These are phyloP conservation scores for Anarsia innoxiella DNA, from an alignment of 2,888 invertebrate genomes.

Conservation along the genomic window DNA sequence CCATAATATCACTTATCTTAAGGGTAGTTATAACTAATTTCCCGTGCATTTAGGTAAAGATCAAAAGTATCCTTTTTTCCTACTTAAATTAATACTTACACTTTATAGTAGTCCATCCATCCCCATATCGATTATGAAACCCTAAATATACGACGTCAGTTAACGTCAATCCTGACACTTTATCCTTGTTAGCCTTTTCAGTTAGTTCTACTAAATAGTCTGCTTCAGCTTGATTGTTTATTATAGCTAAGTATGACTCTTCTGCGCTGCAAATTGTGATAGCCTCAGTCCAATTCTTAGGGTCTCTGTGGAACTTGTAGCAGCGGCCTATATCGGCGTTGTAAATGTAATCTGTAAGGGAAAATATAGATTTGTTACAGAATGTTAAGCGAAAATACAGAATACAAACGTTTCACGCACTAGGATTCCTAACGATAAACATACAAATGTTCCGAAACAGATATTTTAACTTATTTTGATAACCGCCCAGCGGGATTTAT, in stretches of 20 bases:
- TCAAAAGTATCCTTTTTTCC: too few species aligned
- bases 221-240: constrained; percentile 20
- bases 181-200: not conserved
- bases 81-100: not conserved
- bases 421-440: too few species aligned
- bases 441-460: not conserved
- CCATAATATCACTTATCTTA: too few species aligned
- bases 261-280: constrained; percentile 21
- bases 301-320: constrained; percentile 22
- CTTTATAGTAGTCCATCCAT: constrained; percentile 5
- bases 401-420: too few species aligned
- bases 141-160: constrained; percentile 1
- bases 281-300: constrained; percentile 23
- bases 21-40: too few species aligned
- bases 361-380: too few species aligned
- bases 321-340: constrained; percentile 14
- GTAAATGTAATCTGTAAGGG: constrained; percentile 14
- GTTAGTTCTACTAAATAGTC: constrained; percentile 14
- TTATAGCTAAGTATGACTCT: constrained; percentile 19
- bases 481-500: too few species aligned
- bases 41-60: too few species aligned
- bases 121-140: constrained; percentile 2
- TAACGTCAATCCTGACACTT: not conserved
- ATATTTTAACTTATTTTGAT: too few species aligned
- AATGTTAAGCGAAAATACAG: too few species aligned